phyloP scores from a whole-genome alignment of 2,888 invertebrate species.

The Limnephilus rhombicus region DNA sequence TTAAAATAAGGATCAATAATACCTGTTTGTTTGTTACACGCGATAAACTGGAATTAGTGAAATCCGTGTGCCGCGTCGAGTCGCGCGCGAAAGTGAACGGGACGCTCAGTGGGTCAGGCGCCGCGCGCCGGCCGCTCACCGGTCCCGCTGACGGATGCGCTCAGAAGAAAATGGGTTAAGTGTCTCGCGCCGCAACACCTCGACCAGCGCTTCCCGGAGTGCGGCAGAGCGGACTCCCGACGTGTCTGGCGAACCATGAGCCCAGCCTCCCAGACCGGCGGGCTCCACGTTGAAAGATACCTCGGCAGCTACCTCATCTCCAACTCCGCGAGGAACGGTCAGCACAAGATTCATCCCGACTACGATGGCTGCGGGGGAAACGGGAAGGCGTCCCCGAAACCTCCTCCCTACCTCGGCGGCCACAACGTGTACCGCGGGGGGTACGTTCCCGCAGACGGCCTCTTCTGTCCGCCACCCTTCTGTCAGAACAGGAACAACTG shows the following conservation, averaged over 20 bases:
- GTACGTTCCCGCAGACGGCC: constrained; percentile 57
- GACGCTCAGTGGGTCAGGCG: constrained; percentile 68
- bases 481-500: constrained; percentile 82
- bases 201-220: constrained; percentile 66
- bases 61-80: constrained; percentile 17
- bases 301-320: constrained; percentile 81
- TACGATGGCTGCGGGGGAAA: constrained; percentile 47
- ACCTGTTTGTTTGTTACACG: not conserved
- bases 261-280: constrained; percentile 70
- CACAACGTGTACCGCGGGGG: constrained; percentile 70
- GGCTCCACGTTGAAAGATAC: constrained; percentile 80
- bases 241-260: constrained; percentile 58
- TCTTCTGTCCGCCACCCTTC: constrained; percentile 73
- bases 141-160: constrained; percentile 65
- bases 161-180: constrained; percentile 84
- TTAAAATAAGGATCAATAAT: not conserved
- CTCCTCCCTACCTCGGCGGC: constrained; percentile 69
- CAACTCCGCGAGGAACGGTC: constrained; percentile 61
- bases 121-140: constrained; percentile 12
- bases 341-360: constrained; percentile 50
- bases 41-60: constrained; percentile 33
- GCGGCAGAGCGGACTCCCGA: constrained; percentile 32
- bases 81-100: constrained; percentile 74
- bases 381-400: constrained; percentile 57
- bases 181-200: constrained; percentile 73